Evolutionary conservation across 2,113 vertebrate species (phyloP).

Genomic region (Columba livia): DNA sequence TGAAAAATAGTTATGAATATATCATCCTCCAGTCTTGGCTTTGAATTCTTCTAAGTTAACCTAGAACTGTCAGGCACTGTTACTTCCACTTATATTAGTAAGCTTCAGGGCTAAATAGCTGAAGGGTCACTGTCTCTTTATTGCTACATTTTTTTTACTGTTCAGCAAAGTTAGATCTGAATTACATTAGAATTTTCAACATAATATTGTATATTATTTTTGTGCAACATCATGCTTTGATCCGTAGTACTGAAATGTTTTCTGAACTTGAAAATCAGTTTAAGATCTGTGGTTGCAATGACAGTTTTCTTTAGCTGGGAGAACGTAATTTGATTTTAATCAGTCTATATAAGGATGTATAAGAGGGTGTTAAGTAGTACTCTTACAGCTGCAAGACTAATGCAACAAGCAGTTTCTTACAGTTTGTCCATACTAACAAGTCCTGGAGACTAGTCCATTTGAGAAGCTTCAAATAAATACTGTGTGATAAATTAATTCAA

Average conservation of each 20-base stretch:
- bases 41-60: slow-evolving; percentile 31
- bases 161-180: background rate
- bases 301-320: background rate
- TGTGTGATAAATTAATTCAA: background rate
- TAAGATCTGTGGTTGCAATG: background rate
- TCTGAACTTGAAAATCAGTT: background rate
- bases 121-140: slow-evolving; percentile 2
- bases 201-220: background rate
- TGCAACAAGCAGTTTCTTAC: background rate
- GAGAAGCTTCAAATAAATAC: background rate
- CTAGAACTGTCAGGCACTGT: slow-evolving; percentile 30
- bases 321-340: background rate
- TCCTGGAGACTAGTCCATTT: background rate
- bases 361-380: background rate
- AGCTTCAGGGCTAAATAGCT: slow-evolving; percentile 24
- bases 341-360: background rate
- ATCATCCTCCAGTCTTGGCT: background rate
- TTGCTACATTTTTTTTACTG: background rate
- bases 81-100: slow-evolving; percentile 43
- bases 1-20: background rate
- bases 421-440: background rate
- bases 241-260: background rate
- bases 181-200: background rate
- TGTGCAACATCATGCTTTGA: background rate
- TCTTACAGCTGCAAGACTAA: background rate